Conservation (phyloP, 1,140 invertebrate genomes). For the Neodiprion virginianus region DNA sequence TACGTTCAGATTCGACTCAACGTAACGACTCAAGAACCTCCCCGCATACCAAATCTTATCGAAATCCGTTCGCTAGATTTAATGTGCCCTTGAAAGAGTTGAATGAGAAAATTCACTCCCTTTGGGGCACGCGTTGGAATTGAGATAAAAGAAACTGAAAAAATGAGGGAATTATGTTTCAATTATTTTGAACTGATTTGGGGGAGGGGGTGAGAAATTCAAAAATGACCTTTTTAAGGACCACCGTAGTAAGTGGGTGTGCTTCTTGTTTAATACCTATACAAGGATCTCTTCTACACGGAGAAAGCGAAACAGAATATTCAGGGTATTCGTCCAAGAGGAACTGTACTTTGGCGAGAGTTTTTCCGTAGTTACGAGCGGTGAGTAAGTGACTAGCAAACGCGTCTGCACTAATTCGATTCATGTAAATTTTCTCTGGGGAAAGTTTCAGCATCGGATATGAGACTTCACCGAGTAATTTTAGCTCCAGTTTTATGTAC, state of each 20-base stretch:
- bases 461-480: conserved; percentile 35
- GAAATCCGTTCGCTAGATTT: too few species aligned
- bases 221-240: too few species aligned
- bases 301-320: conserved; percentile 32
- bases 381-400: conserved; percentile 32
- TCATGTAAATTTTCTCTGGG: conserved; percentile 34
- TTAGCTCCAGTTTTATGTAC: conserved; percentile 21
- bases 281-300: conserved; percentile 11
- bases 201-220: too few species aligned
- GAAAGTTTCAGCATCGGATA: conserved; percentile 38
- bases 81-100: too few species aligned
- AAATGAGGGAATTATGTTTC: background rate
- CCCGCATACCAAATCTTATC: too few species aligned
- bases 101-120: too few species aligned
- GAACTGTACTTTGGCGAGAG: conserved; percentile 34
- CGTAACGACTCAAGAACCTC: too few species aligned
- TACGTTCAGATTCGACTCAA: too few species aligned
- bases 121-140: background rate
- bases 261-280: conserved; percentile 26
- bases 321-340: conserved; percentile 41
- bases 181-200: background rate
- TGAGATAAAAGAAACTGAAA: background rate
- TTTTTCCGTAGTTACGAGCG: conserved; percentile 36
- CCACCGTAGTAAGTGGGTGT: background rate
- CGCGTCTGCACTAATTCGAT: conserved; percentile 34